Evolutionary conservation across 2,797 vertebrate genomes (phyloP), one percentile per base, ranked within the genome.

Genomic region (Florisuga fusca): DNA sequence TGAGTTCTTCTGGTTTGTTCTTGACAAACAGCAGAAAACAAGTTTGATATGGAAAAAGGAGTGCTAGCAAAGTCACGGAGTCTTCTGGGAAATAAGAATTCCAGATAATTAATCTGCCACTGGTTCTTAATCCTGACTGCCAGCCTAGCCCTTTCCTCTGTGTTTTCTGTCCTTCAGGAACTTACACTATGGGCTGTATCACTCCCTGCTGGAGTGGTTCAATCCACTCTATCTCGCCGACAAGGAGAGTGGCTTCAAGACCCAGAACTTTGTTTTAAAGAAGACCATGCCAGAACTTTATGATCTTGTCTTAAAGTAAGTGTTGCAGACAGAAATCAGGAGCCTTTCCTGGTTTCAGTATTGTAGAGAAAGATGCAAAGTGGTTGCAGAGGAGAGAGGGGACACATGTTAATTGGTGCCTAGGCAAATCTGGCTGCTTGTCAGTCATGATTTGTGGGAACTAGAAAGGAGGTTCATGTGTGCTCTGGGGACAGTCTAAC

Each of bases 151-250:
- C 51, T 36, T 46, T 63, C 53, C 50, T 86, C 17, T 88, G 43
- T 76, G 85, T 59, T 95, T 84, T 97, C 92, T 97, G 58, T 88
- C 59, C 94, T 92, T 61, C 89, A 99, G 99, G 95, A 99, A 98
- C 11, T 85, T 99, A 23, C 98, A 94, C 86, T 99, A 98, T 48
- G 99, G 99, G 38, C 97, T 99, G 15, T 99, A 99, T 90, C 98
- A 99, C 96, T 99, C 99, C 2, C 94, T 99, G 61, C 98, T 98
- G 55, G 99, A 99, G 92, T 99, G 99, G 99, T 99, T 99, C 93
- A 94, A 99, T 94, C 99, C 99, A 1, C 97, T 99, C 45, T 99
- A 99, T 94, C 96, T 99, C 19, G 90, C 83, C 27, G 99, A 99
- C 97, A 99, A 99, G 96, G 93, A 98, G 80, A 98, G 96, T 68